Evolutionary conservation across 2,888 invertebrate genomes (phyloP).

Genomic region (Cordilura impudica): DNA sequence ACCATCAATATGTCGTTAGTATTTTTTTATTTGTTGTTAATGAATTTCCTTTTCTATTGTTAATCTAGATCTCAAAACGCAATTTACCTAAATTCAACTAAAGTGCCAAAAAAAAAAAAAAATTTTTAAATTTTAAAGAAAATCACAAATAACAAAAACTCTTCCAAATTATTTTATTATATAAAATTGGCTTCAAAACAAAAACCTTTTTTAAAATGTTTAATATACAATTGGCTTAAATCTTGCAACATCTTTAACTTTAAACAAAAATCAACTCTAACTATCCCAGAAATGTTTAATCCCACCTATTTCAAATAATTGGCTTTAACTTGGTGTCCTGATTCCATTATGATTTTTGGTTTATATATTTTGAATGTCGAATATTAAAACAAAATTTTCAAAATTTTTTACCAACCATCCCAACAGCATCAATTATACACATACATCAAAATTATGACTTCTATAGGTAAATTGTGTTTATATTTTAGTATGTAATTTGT

Average conservation of each 20-base stretch:
- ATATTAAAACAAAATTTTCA: constrained; percentile 55
- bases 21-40: constrained; percentile 63
- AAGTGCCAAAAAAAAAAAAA: constrained; percentile 32
- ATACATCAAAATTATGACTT: constrained; percentile 75
- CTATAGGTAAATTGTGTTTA: constrained; percentile 75
- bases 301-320: constrained; percentile 10
- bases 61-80: constrained; percentile 53
- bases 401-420: constrained; percentile 40
- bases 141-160: constrained; percentile 48
- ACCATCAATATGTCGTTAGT: constrained; percentile 77
- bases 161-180: not conserved
- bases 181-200: constrained; percentile 27
- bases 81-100: constrained; percentile 60
- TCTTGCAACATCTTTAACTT: constrained; percentile 32
- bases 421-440: constrained; percentile 32
- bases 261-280: not conserved
- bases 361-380: constrained; percentile 24
- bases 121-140: constrained; percentile 9
- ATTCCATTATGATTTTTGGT: constrained; percentile 16
- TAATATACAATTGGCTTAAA: constrained; percentile 50
- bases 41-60: constrained; percentile 21
- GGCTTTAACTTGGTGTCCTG: not conserved
- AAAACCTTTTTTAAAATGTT: constrained; percentile 1
- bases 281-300: not conserved
- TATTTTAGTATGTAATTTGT: constrained; percentile 29